Percentiles rank a stretch among this genome's conserved stretches.
Conservation (phyloP, 2,888 invertebrate genomes). For the Drosophila robusta region DNA sequence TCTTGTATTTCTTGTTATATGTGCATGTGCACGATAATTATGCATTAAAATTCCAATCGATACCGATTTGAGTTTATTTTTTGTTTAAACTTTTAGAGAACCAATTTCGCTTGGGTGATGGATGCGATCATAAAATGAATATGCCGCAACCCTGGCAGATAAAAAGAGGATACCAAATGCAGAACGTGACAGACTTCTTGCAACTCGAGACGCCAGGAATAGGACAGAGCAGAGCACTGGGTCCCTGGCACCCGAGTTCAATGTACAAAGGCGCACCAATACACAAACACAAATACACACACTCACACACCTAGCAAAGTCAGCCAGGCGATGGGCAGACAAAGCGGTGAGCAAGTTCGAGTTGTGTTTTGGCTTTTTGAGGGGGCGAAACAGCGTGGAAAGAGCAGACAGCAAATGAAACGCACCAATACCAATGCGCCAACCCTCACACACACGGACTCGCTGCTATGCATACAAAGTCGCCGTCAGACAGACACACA, state of each 20-base stretch:
- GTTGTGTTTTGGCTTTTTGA: conserved; percentile 71
- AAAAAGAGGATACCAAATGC: conserved; percentile 10
- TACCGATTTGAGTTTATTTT: background rate
- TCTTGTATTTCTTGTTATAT: too few relatives aligned
- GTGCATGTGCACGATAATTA: too few relatives aligned
- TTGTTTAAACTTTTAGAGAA: background rate
- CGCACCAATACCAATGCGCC: conserved; percentile 41
- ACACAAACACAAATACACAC: conserved; percentile 20
- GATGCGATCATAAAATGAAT: conserved; percentile 2
- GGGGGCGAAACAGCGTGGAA: conserved; percentile 61
- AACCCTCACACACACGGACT: conserved; percentile 16
- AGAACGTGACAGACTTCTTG: conserved; percentile 45
- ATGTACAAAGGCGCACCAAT: conserved; percentile 63
- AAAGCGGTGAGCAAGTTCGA: conserved; percentile 75
- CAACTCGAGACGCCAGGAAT: conserved; percentile 51
- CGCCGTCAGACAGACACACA: conserved; percentile 47
- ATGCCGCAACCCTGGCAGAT: background rate
- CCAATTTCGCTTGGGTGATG: too few relatives aligned
- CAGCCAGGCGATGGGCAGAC: conserved; percentile 61
- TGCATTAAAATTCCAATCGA: too few relatives aligned
- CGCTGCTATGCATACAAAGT: conserved; percentile 53
- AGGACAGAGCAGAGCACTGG: conserved; percentile 39
- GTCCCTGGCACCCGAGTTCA: conserved; percentile 57
- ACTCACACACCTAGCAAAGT: conserved; percentile 34
- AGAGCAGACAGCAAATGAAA: conserved; percentile 64